Percentiles rank a stretch among this genome's conserved stretches.
Evolutionary conservation across 2,888 invertebrate species (phyloP).

Genomic region (Vanessa cardui): DNA sequence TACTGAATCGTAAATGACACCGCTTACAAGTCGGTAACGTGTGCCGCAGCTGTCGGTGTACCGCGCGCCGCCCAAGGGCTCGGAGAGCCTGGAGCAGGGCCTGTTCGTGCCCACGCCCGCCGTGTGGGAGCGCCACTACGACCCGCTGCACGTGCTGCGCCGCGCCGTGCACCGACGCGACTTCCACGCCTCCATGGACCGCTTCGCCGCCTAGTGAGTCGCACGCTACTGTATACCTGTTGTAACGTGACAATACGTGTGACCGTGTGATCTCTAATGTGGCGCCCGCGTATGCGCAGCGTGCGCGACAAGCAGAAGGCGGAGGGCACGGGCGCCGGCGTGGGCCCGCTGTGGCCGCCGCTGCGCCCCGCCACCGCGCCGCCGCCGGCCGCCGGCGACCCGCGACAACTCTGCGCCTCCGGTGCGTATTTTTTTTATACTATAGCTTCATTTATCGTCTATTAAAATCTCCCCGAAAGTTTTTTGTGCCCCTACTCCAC

Average conservation of each 20-base stretch:
- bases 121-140: conserved; percentile 97
- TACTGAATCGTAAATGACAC: too few species aligned
- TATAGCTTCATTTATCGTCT: too few species aligned
- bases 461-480: too few species aligned
- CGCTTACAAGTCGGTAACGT: background rate
- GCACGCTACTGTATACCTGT: background rate
- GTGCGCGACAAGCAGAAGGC: conserved; percentile 69
- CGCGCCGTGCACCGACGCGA: conserved; percentile 96
- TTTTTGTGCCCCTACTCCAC: too few species aligned
- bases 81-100: conserved; percentile 93
- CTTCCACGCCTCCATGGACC: conserved; percentile 96
- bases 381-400: conserved; percentile 62
- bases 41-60: conserved; percentile 88
- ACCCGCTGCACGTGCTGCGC: conserved; percentile 95
- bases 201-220: conserved; percentile 93
- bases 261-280: too few species aligned
- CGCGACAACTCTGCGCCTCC: conserved; percentile 65
- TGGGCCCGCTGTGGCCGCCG: conserved; percentile 71
- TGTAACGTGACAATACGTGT: too few species aligned
- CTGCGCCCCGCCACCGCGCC: conserved; percentile 59
- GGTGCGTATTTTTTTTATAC: too few species aligned
- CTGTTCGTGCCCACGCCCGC: conserved; percentile 92
- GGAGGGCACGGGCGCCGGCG: conserved; percentile 38
- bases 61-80: conserved; percentile 88
- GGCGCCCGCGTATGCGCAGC: conserved; percentile 46